A percentile compares a stretch with the other conserved stretches of the same genome.
phyloP scores from a whole-genome alignment of 1,140 invertebrate species.

The Euschistus heros region DNA sequence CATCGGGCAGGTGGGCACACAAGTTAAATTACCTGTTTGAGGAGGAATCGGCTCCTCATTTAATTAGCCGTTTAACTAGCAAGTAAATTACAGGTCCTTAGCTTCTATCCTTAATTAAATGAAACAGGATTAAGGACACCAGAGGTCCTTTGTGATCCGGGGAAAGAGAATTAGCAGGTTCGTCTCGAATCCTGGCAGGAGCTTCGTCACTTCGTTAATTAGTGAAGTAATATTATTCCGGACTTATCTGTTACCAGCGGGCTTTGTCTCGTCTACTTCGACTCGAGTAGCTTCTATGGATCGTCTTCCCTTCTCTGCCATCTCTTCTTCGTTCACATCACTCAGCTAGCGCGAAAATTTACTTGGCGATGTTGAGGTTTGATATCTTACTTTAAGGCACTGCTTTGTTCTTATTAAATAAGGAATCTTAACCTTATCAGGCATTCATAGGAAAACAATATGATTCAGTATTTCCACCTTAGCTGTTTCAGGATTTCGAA shows the following conservation, averaged over 20 bases:
- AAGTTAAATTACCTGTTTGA: neutral
- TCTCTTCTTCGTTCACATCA: neutral
- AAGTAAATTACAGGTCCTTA: slow-evolving; percentile 13
- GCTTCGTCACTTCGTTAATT: neutral
- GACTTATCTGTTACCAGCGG: neutral
- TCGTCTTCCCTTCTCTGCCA: neutral
- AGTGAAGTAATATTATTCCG: slow-evolving; percentile 2
- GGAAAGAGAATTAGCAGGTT: no score
- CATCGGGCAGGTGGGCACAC: neutral
- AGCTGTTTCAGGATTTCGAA: no score
- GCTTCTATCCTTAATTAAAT: neutral
- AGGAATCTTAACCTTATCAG: no score
- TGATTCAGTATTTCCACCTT: no score
- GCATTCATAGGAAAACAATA: no score
- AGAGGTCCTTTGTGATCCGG: slow-evolving; percentile 1
- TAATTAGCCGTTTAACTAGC: slow-evolving; percentile 11
- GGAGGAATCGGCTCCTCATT: neutral
- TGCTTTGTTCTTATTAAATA: no score
- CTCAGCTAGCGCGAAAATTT: neutral
- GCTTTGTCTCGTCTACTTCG: no score
- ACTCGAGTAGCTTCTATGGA: neutral
- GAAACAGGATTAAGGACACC: slow-evolving; percentile 3
- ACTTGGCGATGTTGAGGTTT: no score
- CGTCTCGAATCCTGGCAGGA: no score
- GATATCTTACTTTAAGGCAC: no score